These are phyloP conservation scores for Ceyx cyanopectus DNA, from an alignment of 2,113 vertebrate species.

Conservation along the genomic window DNA sequence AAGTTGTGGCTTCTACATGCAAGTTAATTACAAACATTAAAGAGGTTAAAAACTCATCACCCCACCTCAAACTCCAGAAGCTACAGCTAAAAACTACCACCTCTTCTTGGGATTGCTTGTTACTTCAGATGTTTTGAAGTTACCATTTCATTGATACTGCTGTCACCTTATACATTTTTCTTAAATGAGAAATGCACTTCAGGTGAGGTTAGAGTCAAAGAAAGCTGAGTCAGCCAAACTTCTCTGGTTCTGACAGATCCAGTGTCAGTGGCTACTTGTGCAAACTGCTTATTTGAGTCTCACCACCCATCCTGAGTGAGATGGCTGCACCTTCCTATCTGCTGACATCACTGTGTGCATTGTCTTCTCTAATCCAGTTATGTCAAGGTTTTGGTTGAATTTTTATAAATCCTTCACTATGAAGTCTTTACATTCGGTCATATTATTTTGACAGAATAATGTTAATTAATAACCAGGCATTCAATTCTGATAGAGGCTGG, in stretches of 20 bases:
- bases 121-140: neutral
- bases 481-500: neutral
- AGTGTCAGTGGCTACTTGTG: neutral
- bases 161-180: neutral
- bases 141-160: neutral
- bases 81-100: neutral
- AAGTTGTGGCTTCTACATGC: neutral
- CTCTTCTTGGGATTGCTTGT: neutral
- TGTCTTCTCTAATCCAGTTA: neutral
- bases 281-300: neutral
- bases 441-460: neutral
- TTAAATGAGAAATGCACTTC: neutral
- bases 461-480: conserved; percentile 14
- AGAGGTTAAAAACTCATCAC: neutral
- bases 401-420: neutral
- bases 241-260: neutral
- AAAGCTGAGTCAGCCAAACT: neutral
- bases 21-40: neutral
- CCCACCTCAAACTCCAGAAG: neutral
- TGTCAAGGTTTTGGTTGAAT: neutral
- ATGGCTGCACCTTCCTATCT: neutral
- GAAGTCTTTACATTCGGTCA: neutral
- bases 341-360: neutral
- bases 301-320: neutral
- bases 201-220: neutral